Conservation (phyloP, 2,113 vertebrate species). For the Thomomys bottae region DNA sequence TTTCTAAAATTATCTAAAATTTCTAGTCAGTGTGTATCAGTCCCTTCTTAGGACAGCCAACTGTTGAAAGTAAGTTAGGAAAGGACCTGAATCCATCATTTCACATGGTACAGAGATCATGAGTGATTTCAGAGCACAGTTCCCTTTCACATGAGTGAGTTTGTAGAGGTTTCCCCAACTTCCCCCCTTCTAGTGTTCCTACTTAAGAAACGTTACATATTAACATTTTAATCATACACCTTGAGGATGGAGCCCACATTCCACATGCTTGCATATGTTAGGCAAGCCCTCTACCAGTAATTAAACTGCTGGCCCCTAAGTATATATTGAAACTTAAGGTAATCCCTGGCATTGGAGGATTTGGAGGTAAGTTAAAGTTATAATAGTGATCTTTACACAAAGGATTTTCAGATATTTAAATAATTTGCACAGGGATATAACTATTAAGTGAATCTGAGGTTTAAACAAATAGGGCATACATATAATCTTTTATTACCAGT, state of each 20-base stretch:
- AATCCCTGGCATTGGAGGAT: background rate
- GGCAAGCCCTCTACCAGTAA: background rate
- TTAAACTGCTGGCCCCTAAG: background rate
- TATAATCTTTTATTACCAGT: no score
- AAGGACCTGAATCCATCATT: background rate
- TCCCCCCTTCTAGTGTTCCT: background rate
- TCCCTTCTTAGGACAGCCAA: background rate
- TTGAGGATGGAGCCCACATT: no score
- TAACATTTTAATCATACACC: slow-evolving; percentile 37
- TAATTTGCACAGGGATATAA: background rate
- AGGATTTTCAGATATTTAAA: slow-evolving; percentile 3
- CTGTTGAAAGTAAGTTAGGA: background rate
- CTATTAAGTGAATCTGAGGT: slow-evolving; percentile 9
- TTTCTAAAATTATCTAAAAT: slow-evolving; percentile 23
- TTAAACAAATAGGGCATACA: background rate
- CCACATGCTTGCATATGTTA: background rate
- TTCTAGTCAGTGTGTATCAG: background rate
- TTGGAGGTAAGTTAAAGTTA: slow-evolving; percentile 53
- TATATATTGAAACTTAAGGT: slow-evolving; percentile 14
- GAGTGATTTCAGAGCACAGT: background rate
- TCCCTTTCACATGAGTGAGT: background rate
- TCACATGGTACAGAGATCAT: background rate
- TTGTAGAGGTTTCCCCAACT: background rate
- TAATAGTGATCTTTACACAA: background rate
- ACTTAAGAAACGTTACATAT: background rate